phyloP scores from a whole-genome alignment of 2,113 vertebrate genomes.

The Melanerpes aurifrons region DNA sequence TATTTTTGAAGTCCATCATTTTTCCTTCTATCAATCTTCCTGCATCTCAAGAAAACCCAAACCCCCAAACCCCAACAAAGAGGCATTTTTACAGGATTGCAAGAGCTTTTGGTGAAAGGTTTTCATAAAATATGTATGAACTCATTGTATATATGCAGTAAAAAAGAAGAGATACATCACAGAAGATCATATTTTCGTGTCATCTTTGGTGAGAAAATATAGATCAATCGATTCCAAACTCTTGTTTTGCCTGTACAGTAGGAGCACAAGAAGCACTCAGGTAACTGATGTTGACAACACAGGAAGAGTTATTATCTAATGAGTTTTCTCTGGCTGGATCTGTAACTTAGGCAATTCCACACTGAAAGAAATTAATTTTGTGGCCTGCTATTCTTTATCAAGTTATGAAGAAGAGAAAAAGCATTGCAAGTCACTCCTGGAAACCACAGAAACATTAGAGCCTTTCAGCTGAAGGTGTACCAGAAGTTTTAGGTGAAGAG shows the following conservation, averaged over 20 bases:
- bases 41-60: background rate
- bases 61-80: background rate
- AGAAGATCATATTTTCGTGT: slow-evolving; percentile 29
- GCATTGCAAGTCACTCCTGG: background rate
- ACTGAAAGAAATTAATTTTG: background rate
- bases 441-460: background rate
- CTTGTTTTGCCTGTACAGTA: background rate
- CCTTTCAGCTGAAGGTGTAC: background rate
- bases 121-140: slow-evolving; percentile 62
- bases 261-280: background rate
- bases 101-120: slow-evolving; percentile 21
- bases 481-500: background rate
- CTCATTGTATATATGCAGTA: background rate
- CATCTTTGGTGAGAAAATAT: slow-evolving; percentile 31
- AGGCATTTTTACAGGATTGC: background rate
- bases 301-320: background rate
- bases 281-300: slow-evolving; percentile 19
- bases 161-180: slow-evolving; percentile 31
- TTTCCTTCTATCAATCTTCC: background rate
- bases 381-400: background rate
- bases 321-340: background rate
- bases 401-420: background rate
- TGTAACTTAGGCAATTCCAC: background rate
- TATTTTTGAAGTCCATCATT: background rate
- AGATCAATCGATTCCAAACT: slow-evolving; percentile 25